These are phyloP conservation scores for Caenorhabditis doughertyi DNA, from an alignment of 2,888 invertebrate species.

Conservation along the genomic window DNA sequence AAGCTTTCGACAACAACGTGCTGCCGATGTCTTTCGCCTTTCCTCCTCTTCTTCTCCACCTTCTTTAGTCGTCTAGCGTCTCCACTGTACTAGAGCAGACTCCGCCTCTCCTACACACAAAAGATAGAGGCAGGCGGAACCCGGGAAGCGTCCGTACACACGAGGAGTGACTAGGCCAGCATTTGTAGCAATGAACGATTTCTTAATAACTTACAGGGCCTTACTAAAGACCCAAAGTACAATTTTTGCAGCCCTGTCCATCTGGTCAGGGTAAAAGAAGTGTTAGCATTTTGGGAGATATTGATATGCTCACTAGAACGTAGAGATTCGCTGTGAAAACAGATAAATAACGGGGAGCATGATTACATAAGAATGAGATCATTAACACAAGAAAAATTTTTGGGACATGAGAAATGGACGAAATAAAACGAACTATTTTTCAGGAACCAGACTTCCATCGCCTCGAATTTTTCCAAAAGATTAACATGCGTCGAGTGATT, in stretches of 20 bases:
- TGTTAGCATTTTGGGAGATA: neutral
- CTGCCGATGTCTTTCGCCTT: neutral
- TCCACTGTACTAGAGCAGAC: neutral
- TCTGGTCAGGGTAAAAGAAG: conserved; percentile 17
- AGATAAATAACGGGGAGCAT: too few relatives aligned
- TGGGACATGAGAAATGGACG: too few relatives aligned
- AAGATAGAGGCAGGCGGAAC: conserved; percentile 13
- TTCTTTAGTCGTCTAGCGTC: conserved; percentile 1
- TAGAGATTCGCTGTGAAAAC: too few relatives aligned
- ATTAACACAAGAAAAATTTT: too few relatives aligned
- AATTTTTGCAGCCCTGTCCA: conserved; percentile 46
- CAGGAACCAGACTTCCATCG: conserved; percentile 85
- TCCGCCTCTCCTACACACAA: conserved; percentile 8
- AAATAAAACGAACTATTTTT: neutral
- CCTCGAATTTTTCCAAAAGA: conserved; percentile 83
- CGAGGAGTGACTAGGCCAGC: neutral
- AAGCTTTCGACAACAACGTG: too few relatives aligned
- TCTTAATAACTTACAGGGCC: conserved; percentile 18
- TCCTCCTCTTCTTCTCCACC: neutral
- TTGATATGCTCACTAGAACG: neutral
- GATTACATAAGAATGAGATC: too few relatives aligned
- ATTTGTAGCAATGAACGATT: neutral
- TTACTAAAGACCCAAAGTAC: conserved; percentile 38
- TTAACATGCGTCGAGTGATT: conserved; percentile 76
- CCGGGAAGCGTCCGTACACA: conserved; percentile 21